Base-by-base conservation (phyloP, 2,888 invertebrate species). In the Sinelater perroti region DNA sequence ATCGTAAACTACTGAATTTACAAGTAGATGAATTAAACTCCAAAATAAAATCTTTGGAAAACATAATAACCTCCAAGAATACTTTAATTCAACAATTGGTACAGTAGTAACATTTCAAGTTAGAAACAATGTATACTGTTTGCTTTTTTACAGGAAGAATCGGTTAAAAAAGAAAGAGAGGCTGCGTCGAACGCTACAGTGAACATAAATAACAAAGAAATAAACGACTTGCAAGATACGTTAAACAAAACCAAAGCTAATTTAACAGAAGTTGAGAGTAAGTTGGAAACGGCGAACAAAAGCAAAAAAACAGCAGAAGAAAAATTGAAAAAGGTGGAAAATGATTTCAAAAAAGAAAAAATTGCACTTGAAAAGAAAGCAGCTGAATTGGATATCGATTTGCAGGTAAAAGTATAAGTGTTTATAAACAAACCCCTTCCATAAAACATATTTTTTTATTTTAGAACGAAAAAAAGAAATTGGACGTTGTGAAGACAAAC, bases 401-500 rank as follows among this genome's bases (percentile, higher is more conserved):
- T 78, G 45, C 72, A 74, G 66, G 72, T 72, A 67, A 58, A 28
- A 20, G 6, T 17, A 40, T 40, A 8, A 10, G 16, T 10, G 6
- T n/a, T 20, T 20, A 7, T 21, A 20, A 40, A 5, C 11, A 13
- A 35, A 46, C 11, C 17, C n/a, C n/a, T n/a, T n/a, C n/a, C n/a
- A n/a, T 33, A 11, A 33, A 35, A 24, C 26, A 26, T 50, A 40
- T 53, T 16, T n/a, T n/a, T n/a, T 38, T 6, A 62, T 65, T 71
- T 60, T 62, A 87, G 84, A 83, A 84, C 59, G 85, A 87, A 68
- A 83, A 84, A 53, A 90, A 89, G 72, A 84, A 86, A 67, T 68
- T 85, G 18, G 89, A 90, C 49, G 82, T 88, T 59, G 80, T 85
- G 67, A 89, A 88, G 70, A 69, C 79, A n/a, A 81, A 83, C 26